Evolutionary conservation across 2,888 invertebrate genomes (phyloP), one percentile per base, ranked within the genome.

Genomic region (Drepanosiphum platanoidis): DNA sequence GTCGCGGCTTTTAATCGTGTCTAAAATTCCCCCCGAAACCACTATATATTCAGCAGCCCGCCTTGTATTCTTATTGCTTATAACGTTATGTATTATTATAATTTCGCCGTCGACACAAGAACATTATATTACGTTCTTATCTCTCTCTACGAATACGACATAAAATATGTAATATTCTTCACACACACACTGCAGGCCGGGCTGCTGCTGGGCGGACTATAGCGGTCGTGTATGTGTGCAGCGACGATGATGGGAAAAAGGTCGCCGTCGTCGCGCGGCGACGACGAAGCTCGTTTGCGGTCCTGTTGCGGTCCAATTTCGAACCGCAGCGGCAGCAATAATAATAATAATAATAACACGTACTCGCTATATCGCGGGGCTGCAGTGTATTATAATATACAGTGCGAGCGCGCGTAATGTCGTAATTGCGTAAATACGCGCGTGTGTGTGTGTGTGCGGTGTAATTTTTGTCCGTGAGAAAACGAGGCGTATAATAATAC

Each of bases 401-500:
- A 34, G 30, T 15, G 58, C 34, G 36, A 8, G 15, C 27, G 22
- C n/a, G 52, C 46, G 36, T 80, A 71, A 71, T 71, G 39, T 71
- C 66, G 70, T 81, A 81, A 71, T 66, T 64, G 64, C 68, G 66
- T 66, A 32, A 13, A 70, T 80, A 80, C 36, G 27, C 46, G n/a
- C n/a, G 36, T 1, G 18, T 30, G 15, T 36, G 70, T 71, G 32
- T 39, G 30, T 71, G 7, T 18, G 9, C 11, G 32, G 36, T 13
- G 68, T 84, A 84, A 77, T 84, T 84, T 84, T 77, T 77, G 15
- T 84, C 32, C 84, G 84, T 84, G 84, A 84, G 84, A 84, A 84
- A 77, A 77, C 84, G 27, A 77, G 68, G 75, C 84, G 84, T 84
- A 75, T 36, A 58, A 64, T 72, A 34, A 82, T 68, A 66, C 8